Percentiles rank a stretch among this genome's conserved stretches.
Conservation (phyloP, 2,113 vertebrate genomes). For the Engystomops pustulosus region DNA sequence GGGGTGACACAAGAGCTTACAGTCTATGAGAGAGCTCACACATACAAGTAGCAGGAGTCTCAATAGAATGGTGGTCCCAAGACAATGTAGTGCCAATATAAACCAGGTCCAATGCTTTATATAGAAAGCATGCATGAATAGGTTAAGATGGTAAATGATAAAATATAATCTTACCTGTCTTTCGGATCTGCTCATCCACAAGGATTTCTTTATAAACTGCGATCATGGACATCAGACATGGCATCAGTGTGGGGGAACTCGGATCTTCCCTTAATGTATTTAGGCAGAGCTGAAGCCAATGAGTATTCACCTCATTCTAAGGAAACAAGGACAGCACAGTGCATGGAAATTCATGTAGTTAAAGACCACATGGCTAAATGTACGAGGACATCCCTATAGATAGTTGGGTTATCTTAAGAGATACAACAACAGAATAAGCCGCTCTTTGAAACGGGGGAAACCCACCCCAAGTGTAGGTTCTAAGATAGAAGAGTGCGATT, state of each 20-base stretch:
- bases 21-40: no score
- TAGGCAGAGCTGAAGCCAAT: slow-evolving; percentile 77
- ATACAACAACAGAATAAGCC: no score
- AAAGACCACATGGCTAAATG: background rate
- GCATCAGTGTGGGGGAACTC: slow-evolving; percentile 1
- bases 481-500: no score
- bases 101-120: no score
- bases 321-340: background rate
- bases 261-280: slow-evolving; percentile 68
- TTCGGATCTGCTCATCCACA: slow-evolving; percentile 63
- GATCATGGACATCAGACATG: slow-evolving; percentile 78
- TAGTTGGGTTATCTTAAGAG: background rate
- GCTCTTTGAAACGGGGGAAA: no score
- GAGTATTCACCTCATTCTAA: slow-evolving; percentile 72
- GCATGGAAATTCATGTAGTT: background rate
- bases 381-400: background rate
- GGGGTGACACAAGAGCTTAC: no score
- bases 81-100: no score
- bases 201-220: slow-evolving; percentile 74
- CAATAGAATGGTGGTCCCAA: no score
- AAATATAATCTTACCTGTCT: slow-evolving; percentile 29
- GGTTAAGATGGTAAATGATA: no score
- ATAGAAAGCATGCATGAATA: no score
- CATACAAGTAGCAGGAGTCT: no score
- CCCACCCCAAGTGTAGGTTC: no score